Percentiles rank a stretch among this genome's conserved stretches.
phyloP scores from a whole-genome alignment of 2,888 invertebrate species.

The Drosophila heteroneura region DNA sequence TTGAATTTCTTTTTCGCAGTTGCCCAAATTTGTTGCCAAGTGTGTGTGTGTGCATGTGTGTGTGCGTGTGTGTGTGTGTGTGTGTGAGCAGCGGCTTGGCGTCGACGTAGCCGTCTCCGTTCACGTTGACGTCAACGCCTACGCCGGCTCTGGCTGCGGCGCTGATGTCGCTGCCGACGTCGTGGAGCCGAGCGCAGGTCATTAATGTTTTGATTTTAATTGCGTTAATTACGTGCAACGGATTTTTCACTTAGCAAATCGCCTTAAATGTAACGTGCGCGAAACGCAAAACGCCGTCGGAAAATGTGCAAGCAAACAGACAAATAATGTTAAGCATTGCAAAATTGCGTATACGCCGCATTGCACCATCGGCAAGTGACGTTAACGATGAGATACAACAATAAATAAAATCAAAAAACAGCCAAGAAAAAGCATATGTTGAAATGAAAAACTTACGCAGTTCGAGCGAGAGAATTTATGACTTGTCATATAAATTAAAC shows the following conservation, averaged over 20 bases:
- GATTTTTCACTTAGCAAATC: slow-evolving; percentile 76
- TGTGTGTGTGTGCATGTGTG: background rate
- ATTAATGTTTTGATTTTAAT: slow-evolving; percentile 85
- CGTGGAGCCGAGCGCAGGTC: slow-evolving; percentile 72
- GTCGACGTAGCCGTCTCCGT: slow-evolving; percentile 42
- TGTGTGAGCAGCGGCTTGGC: slow-evolving; percentile 24
- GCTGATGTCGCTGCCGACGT: slow-evolving; percentile 52
- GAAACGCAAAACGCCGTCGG: slow-evolving; percentile 48
- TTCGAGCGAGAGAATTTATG: slow-evolving; percentile 55
- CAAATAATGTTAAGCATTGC: background rate
- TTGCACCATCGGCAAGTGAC: background rate
- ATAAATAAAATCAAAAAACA: background rate
- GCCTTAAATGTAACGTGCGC: slow-evolving; percentile 28
- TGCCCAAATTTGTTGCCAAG: slow-evolving; percentile 12
- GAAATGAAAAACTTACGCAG: slow-evolving; percentile 25
- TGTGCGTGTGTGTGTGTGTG: background rate
- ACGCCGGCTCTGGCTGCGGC: slow-evolving; percentile 28
- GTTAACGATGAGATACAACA: background rate
- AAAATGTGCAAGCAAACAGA: slow-evolving; percentile 23
- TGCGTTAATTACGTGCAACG: slow-evolving; percentile 85
- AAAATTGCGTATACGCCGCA: slow-evolving; percentile 34
- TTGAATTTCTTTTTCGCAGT: slow-evolving; percentile 7
- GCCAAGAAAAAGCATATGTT: slow-evolving; percentile 5
- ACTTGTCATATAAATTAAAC: slow-evolving; percentile 71
- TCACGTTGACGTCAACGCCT: slow-evolving; percentile 41